A percentile compares a stretch with the other conserved stretches of the same genome.
Conservation (phyloP, 2,113 vertebrate genomes). For the Ophiodon elongatus region DNA sequence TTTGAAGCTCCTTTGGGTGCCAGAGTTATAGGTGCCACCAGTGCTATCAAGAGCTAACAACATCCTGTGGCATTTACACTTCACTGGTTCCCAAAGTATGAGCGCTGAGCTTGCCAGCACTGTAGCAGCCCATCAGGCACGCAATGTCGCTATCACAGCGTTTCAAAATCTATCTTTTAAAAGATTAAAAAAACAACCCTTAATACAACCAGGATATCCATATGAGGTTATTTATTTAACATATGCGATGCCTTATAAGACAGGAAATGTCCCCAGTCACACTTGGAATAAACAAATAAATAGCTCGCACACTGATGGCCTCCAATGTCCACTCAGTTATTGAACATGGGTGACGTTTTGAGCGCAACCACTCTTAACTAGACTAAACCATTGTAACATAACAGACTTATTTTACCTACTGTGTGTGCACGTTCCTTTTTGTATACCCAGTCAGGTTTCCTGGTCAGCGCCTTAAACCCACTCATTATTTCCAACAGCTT, state of each 20-base stretch:
- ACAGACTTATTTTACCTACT: too few relatives aligned
- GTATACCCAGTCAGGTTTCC: too few relatives aligned
- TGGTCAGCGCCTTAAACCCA: background rate
- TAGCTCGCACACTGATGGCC: too few relatives aligned
- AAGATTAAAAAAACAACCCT: background rate
- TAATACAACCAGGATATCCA: background rate
- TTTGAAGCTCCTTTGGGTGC: conserved; percentile 44
- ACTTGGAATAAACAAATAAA: background rate
- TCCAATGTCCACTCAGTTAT: too few relatives aligned
- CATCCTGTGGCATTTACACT: conserved; percentile 68
- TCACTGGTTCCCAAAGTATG: conserved; percentile 52
- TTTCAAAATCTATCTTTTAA: conserved; percentile 7
- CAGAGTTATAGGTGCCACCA: conserved; percentile 55
- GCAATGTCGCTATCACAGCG: background rate
- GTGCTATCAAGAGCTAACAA: conserved; percentile 63
- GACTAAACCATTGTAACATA: background rate
- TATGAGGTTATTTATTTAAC: background rate
- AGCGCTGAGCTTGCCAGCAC: conserved; percentile 21
- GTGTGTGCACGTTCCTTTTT: too few relatives aligned
- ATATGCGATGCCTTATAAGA: background rate
- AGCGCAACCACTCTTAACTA: too few relatives aligned
- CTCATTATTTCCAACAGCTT: background rate
- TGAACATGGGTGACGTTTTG: too few relatives aligned
- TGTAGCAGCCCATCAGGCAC: background rate
- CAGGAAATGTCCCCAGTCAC: background rate